Conservation (phyloP, 2,888 invertebrate genomes). For the Epinotia demarniana region DNA sequence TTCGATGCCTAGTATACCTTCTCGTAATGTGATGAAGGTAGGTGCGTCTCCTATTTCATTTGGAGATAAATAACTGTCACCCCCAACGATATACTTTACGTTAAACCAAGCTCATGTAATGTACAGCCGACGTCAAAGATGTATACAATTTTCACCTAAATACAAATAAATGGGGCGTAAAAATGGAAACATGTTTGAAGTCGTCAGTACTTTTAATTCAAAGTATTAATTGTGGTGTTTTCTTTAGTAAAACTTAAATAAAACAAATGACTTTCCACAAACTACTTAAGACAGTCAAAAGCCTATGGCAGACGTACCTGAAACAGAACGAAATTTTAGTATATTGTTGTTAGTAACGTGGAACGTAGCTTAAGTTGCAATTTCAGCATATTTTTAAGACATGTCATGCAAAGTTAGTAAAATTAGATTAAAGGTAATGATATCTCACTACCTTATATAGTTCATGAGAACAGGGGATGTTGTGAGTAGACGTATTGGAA, state of each 20-base stretch:
- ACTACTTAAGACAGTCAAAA: slow-evolving; percentile 5
- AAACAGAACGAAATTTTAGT: slow-evolving; percentile 11
- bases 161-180: too few species aligned
- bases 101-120: not conserved
- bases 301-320: slow-evolving; percentile 25
- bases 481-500: slow-evolving; percentile 46
- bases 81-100: not conserved
- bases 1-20: not conserved
- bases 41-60: not conserved
- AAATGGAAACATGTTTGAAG: too few species aligned
- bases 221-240: too few species aligned
- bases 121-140: too few species aligned
- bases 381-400: not conserved
- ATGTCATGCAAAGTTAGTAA: slow-evolving; percentile 43
- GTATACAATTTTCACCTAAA: too few species aligned
- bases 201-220: too few species aligned
- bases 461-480: slow-evolving; percentile 44
- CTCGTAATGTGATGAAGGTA: not conserved
- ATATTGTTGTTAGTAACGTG: slow-evolving; percentile 5
- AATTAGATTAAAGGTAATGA: slow-evolving; percentile 15
- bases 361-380: slow-evolving; percentile 20
- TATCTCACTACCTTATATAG: slow-evolving; percentile 26
- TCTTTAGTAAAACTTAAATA: not conserved
- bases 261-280: not conserved
- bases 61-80: not conserved